Evolutionary conservation across 2,888 invertebrate genomes (phyloP).

Genomic region (Chydorus sphaericus): DNA sequence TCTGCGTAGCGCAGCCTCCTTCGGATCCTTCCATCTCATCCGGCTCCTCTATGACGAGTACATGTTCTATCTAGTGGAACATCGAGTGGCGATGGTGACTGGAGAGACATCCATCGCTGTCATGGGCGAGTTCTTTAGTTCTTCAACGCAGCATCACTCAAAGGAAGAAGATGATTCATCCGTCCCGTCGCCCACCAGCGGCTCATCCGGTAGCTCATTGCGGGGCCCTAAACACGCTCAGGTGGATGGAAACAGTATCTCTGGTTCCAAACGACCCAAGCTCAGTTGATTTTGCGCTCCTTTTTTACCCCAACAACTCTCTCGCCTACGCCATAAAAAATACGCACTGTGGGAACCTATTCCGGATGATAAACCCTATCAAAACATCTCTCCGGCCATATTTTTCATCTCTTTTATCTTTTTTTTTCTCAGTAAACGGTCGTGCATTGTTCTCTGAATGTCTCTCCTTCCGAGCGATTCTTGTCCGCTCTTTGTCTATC

Average conservation of each 20-base stretch:
- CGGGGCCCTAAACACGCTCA: background rate
- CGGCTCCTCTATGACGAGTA: conserved; percentile 96
- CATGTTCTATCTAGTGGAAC: conserved; percentile 96
- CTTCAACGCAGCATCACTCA: background rate
- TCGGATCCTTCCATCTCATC: conserved; percentile 96
- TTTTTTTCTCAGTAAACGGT: background rate
- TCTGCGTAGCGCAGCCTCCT: conserved; percentile 87
- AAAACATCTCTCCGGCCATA: too few relatives aligned
- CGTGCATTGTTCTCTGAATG: background rate
- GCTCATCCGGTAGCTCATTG: background rate
- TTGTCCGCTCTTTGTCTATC: background rate
- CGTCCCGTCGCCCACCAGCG: background rate
- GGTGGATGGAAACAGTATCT: background rate
- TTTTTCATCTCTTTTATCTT: background rate
- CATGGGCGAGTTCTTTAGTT: conserved; percentile 48
- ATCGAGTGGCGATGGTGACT: conserved; percentile 80
- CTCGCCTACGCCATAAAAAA: background rate
- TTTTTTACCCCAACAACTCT: background rate
- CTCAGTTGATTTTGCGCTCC: background rate
- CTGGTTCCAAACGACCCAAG: background rate
- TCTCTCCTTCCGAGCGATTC: background rate
- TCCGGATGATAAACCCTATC: too few relatives aligned
- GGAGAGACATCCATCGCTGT: conserved; percentile 89
- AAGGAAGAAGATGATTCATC: background rate
- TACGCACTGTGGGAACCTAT: background rate